Evolutionary conservation across 1,140 invertebrate species (phyloP).

Genomic region (Ostrea edulis): DNA sequence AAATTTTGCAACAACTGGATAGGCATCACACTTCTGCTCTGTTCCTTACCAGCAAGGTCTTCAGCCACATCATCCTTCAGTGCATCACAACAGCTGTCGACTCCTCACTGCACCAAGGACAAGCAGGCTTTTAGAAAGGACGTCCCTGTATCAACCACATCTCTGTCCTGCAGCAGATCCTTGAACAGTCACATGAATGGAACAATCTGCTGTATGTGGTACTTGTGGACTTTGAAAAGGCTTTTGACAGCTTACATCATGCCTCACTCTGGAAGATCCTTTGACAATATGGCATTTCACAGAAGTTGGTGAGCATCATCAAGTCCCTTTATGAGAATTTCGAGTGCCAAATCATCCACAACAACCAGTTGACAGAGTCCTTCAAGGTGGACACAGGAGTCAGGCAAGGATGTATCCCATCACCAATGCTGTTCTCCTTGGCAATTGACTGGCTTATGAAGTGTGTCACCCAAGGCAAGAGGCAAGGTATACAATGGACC

Average conservation of each 20-base stretch:
- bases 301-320: slow-evolving; percentile 18
- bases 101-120: background rate
- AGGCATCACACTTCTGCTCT: slow-evolving; percentile 50
- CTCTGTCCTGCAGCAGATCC: background rate
- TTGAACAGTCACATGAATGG: slow-evolving; percentile 31
- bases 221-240: slow-evolving; percentile 39
- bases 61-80: slow-evolving; percentile 12
- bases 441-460: slow-evolving; percentile 6
- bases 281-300: slow-evolving; percentile 13
- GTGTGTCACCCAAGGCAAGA: background rate
- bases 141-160: slow-evolving; percentile 26
- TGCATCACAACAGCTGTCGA: background rate
- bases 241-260: slow-evolving; percentile 17
- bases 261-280: slow-evolving; percentile 2
- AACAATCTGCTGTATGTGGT: background rate
- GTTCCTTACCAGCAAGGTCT: slow-evolving; percentile 53
- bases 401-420: slow-evolving; percentile 10
- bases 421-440: background rate
- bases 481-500: slow-evolving; percentile 29
- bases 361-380: background rate
- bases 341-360: slow-evolving; percentile 21
- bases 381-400: slow-evolving; percentile 34
- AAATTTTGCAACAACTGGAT: slow-evolving; percentile 21
- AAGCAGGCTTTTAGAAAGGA: background rate
- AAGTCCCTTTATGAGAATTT: background rate